These are phyloP conservation scores for Amblyopsis rosae DNA, from an alignment of 2,113 vertebrate genomes.

Conservation along the genomic window DNA sequence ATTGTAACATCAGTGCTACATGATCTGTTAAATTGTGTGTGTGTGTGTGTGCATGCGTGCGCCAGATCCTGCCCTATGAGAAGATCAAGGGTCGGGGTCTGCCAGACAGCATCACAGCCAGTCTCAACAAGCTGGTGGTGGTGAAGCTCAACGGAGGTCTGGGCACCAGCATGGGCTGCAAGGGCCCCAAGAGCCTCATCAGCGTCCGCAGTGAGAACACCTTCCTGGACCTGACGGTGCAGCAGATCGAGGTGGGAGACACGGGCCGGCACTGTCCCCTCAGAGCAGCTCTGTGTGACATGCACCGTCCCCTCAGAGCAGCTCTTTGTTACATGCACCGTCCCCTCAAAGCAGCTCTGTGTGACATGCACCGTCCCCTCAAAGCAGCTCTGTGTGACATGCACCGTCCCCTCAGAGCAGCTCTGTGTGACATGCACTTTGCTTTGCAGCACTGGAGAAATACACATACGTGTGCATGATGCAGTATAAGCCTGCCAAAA, in stretches of 20 bases:
- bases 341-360: background rate
- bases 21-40: background rate
- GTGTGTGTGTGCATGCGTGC: background rate
- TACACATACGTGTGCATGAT: background rate
- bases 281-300: background rate
- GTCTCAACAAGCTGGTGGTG: slow-evolving; percentile 91
- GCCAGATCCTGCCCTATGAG: slow-evolving; percentile 92
- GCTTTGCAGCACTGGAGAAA: background rate
- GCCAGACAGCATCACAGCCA: slow-evolving; percentile 81
- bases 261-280: background rate
- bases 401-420: background rate
- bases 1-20: no score
- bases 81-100: slow-evolving; percentile 84
- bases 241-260: slow-evolving; percentile 90
- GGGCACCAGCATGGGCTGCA: slow-evolving; percentile 98
- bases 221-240: slow-evolving; percentile 95
- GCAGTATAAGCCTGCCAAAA: background rate
- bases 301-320: background rate
- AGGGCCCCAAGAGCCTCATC: slow-evolving; percentile 95
- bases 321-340: background rate
- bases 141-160: slow-evolving; percentile 95
- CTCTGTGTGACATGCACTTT: background rate
- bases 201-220: slow-evolving; percentile 96
- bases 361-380: background rate
- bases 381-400: background rate